Evolutionary conservation across 2,888 invertebrate species (phyloP).

Genomic region (Diaperis boleti): DNA sequence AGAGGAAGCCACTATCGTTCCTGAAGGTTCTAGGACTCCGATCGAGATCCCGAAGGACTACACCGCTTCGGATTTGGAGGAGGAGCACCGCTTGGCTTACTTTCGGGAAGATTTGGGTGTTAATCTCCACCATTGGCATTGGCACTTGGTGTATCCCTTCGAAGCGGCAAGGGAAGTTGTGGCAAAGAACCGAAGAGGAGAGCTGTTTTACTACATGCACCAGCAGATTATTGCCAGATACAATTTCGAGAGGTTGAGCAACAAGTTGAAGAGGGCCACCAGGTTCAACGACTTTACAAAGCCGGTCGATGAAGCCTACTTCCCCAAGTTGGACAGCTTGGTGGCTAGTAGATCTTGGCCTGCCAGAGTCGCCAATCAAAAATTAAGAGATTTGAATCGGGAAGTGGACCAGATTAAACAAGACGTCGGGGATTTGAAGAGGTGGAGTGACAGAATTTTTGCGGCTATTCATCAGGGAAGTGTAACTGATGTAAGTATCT

Average conservation of each 20-base stretch:
- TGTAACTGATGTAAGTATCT: conserved; percentile 68
- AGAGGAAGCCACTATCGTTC: conserved; percentile 76
- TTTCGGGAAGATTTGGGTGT: conserved; percentile 88
- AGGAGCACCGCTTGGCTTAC: conserved; percentile 85
- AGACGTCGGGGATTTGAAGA: conserved; percentile 77
- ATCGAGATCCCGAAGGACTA: conserved; percentile 80
- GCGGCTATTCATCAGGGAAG: conserved; percentile 76
- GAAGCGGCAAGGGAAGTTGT: conserved; percentile 75
- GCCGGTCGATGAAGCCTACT: conserved; percentile 82
- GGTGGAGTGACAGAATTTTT: conserved; percentile 80
- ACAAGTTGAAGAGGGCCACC: conserved; percentile 73
- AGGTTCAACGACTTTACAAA: conserved; percentile 75
- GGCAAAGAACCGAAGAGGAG: conserved; percentile 81
- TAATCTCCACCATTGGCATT: conserved; percentile 92
- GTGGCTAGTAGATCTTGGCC: conserved; percentile 82
- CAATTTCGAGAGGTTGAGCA: conserved; percentile 80
- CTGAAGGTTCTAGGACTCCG: conserved; percentile 69
- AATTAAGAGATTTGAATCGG: conserved; percentile 73
- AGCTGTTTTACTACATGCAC: conserved; percentile 86
- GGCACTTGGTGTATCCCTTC: conserved; percentile 90
- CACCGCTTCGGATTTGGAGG: conserved; percentile 80
- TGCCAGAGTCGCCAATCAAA: conserved; percentile 72
- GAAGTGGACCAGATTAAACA: conserved; percentile 75
- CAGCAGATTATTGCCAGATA: conserved; percentile 77
- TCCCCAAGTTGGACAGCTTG: conserved; percentile 83